Conservation (phyloP, 2,888 invertebrate genomes). For the Drosophila quinaria region DNA sequence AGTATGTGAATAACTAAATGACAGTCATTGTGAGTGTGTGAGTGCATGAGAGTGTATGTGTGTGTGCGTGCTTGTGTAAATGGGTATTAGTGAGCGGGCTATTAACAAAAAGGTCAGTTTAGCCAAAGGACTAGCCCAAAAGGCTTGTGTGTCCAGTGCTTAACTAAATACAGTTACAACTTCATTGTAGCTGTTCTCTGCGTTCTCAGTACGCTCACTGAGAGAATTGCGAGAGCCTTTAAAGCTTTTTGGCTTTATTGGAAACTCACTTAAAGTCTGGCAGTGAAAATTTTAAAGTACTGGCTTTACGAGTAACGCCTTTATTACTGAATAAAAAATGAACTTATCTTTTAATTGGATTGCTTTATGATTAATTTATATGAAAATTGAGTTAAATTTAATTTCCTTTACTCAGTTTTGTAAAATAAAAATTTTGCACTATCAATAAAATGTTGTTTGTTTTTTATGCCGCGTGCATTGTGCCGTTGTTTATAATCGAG, state of each 20-base stretch:
- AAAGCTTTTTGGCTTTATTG: constrained; percentile 2
- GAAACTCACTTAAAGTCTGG: constrained; percentile 28
- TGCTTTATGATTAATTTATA: constrained; percentile 9
- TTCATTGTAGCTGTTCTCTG: constrained; percentile 20
- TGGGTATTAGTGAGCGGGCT: constrained; percentile 32
- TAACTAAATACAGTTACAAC: constrained; percentile 34
- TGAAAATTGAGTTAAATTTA: constrained; percentile 6
- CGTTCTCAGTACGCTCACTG: constrained; percentile 28
- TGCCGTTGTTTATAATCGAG: constrained; percentile 1
- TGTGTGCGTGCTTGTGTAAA: too few species aligned
- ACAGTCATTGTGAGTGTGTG: constrained; percentile 12
- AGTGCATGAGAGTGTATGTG: constrained; percentile 7
- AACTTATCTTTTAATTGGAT: constrained; percentile 25
- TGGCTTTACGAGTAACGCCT: constrained; percentile 12
- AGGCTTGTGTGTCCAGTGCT: constrained; percentile 26
- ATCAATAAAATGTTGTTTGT: background rate
- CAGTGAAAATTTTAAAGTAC: constrained; percentile 8
- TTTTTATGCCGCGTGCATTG: background rate
- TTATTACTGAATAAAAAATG: constrained; percentile 8
- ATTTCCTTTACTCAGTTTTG: background rate
- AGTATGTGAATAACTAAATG: constrained; percentile 6
- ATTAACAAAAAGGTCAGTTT: constrained; percentile 51
- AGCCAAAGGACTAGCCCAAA: constrained; percentile 30
- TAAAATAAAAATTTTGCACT: background rate
- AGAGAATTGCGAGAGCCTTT: constrained; percentile 14